phyloP scores from a whole-genome alignment of 2,113 vertebrate species.

The Cynocephalus volans region DNA sequence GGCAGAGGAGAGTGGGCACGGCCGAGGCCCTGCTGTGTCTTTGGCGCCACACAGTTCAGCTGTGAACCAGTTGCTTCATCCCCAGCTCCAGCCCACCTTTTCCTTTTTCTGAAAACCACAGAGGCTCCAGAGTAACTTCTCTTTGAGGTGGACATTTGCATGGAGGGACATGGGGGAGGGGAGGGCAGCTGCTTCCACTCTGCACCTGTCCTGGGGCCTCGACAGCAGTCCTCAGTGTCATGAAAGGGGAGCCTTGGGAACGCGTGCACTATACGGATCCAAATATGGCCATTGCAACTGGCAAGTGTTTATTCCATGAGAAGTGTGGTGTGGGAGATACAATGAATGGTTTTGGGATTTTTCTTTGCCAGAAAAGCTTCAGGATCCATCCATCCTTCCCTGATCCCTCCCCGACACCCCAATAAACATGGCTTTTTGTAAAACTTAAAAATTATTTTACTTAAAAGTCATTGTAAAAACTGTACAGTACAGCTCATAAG shows the following conservation, averaged over 20 bases:
- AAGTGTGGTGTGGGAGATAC: neutral
- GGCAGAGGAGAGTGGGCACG: too few species aligned
- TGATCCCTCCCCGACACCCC: constrained; percentile 32
- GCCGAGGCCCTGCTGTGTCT: neutral
- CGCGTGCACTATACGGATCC: neutral
- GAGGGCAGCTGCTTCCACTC: neutral
- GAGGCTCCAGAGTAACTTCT: rapidly evolving
- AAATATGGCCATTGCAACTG: neutral
- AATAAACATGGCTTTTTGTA: neutral
- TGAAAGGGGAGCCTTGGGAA: neutral
- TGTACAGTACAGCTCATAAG: neutral
- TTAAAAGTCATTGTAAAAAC: neutral
- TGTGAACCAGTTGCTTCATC: neutral
- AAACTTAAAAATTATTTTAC: neutral
- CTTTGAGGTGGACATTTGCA: neutral
- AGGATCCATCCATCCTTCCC: neutral
- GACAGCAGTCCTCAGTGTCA: neutral
- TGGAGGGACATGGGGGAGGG: constrained; percentile 60
- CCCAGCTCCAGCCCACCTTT: neutral
- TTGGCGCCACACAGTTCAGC: neutral
- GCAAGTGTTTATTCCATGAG: neutral
- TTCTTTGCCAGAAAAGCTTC: neutral
- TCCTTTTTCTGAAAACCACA: neutral
- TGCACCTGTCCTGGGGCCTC: neutral
- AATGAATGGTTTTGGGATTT: neutral